These are phyloP conservation scores for Cherax destructor DNA, from an alignment of 1,140 invertebrate species.

Conservation along the genomic window DNA sequence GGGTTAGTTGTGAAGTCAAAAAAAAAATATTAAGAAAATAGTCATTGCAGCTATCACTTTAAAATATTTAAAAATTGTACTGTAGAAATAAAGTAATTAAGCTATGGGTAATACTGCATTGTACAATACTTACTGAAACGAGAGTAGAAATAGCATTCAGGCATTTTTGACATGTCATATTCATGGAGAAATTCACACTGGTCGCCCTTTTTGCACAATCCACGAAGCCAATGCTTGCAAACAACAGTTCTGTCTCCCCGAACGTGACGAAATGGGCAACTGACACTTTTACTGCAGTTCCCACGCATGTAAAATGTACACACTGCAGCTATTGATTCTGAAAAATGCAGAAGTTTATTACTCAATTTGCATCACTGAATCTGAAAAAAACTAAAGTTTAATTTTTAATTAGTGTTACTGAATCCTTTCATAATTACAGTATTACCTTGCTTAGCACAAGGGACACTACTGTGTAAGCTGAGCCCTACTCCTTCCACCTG, in stretches of 20 bases:
- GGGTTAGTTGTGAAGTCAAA: too few species aligned
- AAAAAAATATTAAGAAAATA: too few species aligned
- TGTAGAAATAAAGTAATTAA: too few species aligned
- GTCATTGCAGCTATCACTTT: too few species aligned
- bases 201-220: slow-evolving; percentile 99
- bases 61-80: too few species aligned
- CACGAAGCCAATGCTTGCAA: slow-evolving; percentile 99
- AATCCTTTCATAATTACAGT: too few species aligned
- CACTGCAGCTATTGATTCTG: slow-evolving; percentile 96
- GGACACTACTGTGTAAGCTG: too few species aligned
- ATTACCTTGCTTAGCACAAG: too few species aligned
- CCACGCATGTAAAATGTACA: slow-evolving; percentile 93
- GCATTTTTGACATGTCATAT: slow-evolving; percentile 99
- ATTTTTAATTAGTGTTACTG: too few species aligned
- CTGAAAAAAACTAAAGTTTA: too few species aligned
- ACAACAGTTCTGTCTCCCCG: slow-evolving; percentile 98
- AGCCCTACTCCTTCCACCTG: too few species aligned
- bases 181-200: slow-evolving; percentile 99
- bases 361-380: background rate
- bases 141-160: slow-evolving; percentile 99
- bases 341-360: slow-evolving; percentile 73
- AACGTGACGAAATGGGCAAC: slow-evolving; percentile 97
- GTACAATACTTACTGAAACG: slow-evolving; percentile 84
- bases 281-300: slow-evolving; percentile 88
- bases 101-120: too few species aligned